phyloP scores from a whole-genome alignment of 2,113 vertebrate species.

The Sinocyclocheilus anshuiensis region DNA sequence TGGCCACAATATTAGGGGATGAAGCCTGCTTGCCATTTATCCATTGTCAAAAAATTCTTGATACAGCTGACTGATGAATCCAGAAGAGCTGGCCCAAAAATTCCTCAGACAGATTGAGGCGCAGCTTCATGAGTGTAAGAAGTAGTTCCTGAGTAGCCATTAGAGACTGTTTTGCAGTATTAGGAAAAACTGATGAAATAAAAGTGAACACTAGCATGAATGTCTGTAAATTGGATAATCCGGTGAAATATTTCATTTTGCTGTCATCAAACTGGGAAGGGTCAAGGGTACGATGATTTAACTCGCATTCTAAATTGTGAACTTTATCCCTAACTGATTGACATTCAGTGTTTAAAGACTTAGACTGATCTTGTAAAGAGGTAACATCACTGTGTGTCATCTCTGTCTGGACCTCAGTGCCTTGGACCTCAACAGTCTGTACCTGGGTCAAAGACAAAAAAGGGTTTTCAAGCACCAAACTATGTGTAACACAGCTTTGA shows the following conservation, averaged over 20 bases:
- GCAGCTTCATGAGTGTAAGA: no score
- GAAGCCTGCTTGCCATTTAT: background rate
- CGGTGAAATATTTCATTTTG: slow-evolving; percentile 49
- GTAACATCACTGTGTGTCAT: slow-evolving; percentile 35
- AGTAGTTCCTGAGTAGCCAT: no score
- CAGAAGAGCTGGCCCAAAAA: no score
- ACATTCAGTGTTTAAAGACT: slow-evolving; percentile 47
- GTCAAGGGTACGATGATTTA: slow-evolving; percentile 46
- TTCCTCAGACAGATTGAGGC: no score
- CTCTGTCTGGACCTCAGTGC: slow-evolving; percentile 46
- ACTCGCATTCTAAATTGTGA: slow-evolving; percentile 38
- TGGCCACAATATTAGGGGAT: background rate
- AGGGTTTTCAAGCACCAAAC: no score
- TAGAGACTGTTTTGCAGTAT: no score
- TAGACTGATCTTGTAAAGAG: slow-evolving; percentile 45
- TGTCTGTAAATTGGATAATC: slow-evolving; percentile 39
- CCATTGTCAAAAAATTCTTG: slow-evolving; percentile 1
- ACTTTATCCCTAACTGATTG: slow-evolving; percentile 46
- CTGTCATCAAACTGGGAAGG: slow-evolving; percentile 50
- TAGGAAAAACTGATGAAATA: no score
- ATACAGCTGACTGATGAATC: background rate
- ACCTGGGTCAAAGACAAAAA: background rate
- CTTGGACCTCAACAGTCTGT: background rate
- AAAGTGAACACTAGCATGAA: slow-evolving; percentile 15
- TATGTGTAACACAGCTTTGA: no score